Base-by-base conservation (phyloP, 2,888 invertebrate species). In the Acanthosepion lycidas region DNA sequence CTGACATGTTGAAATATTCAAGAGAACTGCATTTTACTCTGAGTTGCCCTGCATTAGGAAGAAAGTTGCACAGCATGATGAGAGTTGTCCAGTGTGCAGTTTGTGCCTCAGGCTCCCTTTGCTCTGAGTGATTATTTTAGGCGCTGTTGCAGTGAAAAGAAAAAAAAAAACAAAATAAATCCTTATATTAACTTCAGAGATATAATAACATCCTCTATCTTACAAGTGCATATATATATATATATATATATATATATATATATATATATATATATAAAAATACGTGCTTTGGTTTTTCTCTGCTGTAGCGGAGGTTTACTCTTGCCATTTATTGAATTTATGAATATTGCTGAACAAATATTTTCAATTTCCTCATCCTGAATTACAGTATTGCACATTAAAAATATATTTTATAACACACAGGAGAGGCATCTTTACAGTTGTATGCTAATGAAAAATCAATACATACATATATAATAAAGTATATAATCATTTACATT, bases 81-180 rank as follows among this genome's bases (percentile, higher is more conserved):
- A 78, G 78, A 78, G 78, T 78, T 78, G 78, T 78, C 78, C 78
- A 78, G 78, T 78, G 78, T 78, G 78, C n/a, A 78, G 78, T n/a
- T 78, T 78, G 78, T 78, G 78, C 78, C 78, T 78, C 78, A 78
- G 78, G 78, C 78, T 78, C 78, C 78, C 78, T 78, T 78, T 78
- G 78, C 78, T 78, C 78, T 33, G 78, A 78, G n/a, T 78, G n/a
- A n/a, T 18, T 78, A 78, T 12, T 0, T 78, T n/a, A 33, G 78
- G 15, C 78, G 78, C 78, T 78, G 78, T 78, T 78, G 15, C 78
- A 78, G 78, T 55, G 55, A 55, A 55, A 55, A 53, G 12, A 53
- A 55, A 55, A 55, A 42, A 42, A 20, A 59, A 59, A 59, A 26
- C 26, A 59, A 59, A 23, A 59, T 59, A 23, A 59, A 59, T 59